Conservation (phyloP, 30 jellyfish, hydroid and myxozoan genomes). For the Catostylus mosaicus region DNA sequence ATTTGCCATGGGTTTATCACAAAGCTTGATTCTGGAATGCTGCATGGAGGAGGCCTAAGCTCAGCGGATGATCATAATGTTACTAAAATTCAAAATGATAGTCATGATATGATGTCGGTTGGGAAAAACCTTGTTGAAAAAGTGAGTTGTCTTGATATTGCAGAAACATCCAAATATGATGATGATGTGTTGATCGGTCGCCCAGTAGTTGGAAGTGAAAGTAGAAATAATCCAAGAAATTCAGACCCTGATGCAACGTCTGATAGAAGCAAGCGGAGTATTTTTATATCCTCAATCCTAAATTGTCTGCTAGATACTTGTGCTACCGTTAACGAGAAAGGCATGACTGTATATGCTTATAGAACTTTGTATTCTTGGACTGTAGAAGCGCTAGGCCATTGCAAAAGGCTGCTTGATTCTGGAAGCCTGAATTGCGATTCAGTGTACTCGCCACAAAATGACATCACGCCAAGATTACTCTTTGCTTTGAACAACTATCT, state of each 20-base stretch:
- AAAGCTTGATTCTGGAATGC: constrained; percentile 29
- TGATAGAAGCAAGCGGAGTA: not conserved
- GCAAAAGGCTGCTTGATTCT: constrained; percentile 11
- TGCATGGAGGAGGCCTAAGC: constrained; percentile 21
- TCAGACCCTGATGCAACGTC: not conserved
- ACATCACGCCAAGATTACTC: constrained; percentile 29
- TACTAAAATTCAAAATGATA: no score
- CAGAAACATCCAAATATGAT: no score
- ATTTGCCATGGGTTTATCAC: constrained; percentile 62
- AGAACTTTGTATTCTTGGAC: constrained; percentile 67
- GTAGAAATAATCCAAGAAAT: no score
- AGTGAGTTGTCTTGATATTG: no score
- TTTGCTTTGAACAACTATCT: constrained; percentile 49
- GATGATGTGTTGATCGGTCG: no score
- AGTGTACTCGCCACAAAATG: constrained; percentile 33
- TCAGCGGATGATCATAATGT: not conserved
- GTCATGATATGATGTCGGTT: no score
- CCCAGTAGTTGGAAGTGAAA: no score
- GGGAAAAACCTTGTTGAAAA: no score
- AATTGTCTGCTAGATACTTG: constrained; percentile 44
- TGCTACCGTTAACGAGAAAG: constrained; percentile 54
- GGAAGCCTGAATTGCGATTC: not conserved
- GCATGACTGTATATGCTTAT: constrained; percentile 69
- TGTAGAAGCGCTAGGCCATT: constrained; percentile 44
- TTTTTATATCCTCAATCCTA: constrained; percentile 27